Evolutionary conservation across 2,888 invertebrate genomes (phyloP), one percentile per base, ranked within the genome.

Genomic region (Drosophila suboccidentalis): DNA sequence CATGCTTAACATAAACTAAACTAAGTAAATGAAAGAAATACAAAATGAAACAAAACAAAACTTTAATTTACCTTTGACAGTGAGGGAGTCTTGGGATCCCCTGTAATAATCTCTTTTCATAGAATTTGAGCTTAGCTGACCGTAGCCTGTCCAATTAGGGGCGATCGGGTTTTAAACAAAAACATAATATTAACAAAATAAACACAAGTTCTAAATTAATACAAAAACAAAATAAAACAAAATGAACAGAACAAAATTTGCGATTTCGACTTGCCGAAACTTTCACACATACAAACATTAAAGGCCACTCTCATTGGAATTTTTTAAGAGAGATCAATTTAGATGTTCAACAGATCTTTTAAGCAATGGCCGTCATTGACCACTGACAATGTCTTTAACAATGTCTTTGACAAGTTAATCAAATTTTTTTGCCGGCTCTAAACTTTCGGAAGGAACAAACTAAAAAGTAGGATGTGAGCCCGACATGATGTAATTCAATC

Each of bases 101-200:
- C 97, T 95, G 94, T 97, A 97, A 95, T 97, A 97, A 94, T 97
- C 97, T 92, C 97, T 95, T 94, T 96, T 95, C 96, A 97, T 96
- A 87, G 95, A 95, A 84, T 95, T 94, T 81, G 94, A 94, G 86
- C 93, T 94, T 87, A 93, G 93, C 77, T 92, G 91, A 86, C 92
- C 91, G 78, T 92, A 92, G 80, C 90, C 91, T 91, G 82, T 72
- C 58, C 62, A 60, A 34, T 59, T 46, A 26, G 49, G 59, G 78
- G 19, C 17, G 66, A 73, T 78, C 51, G 77, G 72, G 32, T 66
- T 77, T 38, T 46, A 72, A 72, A 72, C 60, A 51, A 63, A 68
- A 64, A 62, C 60, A 71, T 77, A 81, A 55, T 69, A 70, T 73
- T 29, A 87, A 74, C 65, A 62, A 71, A 83, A 77, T 66, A 70